Conservation (phyloP, 2,113 vertebrate genomes). For the Nesospiza acunhae region DNA sequence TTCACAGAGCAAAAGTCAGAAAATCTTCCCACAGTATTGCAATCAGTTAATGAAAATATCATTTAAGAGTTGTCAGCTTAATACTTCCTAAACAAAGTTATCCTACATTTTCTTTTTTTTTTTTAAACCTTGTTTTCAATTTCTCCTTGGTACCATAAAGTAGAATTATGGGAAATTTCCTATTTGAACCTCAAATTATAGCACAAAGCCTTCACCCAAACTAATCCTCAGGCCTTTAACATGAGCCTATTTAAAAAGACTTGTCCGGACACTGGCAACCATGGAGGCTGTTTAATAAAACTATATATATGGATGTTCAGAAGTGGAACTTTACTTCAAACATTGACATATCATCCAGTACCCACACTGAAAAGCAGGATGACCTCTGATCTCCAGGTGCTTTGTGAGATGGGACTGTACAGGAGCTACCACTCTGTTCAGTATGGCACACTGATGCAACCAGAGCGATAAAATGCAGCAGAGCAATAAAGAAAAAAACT, state of each 20-base stretch:
- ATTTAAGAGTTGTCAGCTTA: neutral
- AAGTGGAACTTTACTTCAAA: neutral
- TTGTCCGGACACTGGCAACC: neutral
- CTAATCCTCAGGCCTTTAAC: neutral
- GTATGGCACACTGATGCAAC: neutral
- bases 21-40: neutral
- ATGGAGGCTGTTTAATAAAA: neutral
- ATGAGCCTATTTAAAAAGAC: neutral
- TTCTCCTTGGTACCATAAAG: neutral
- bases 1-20: neutral
- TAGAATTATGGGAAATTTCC: neutral
- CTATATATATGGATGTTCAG: neutral
- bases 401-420: neutral
- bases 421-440: neutral
- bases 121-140: neutral
- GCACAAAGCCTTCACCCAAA: neutral
- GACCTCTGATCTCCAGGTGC: neutral
- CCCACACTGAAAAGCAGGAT: neutral
- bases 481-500: neutral
- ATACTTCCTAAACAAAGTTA: neutral
- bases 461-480: neutral
- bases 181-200: neutral
- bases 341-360: neutral
- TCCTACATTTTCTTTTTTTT: neutral
- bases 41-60: neutral